Evolutionary conservation across 2,888 invertebrate species (phyloP).

Genomic region (Helicoverpa assulta): DNA sequence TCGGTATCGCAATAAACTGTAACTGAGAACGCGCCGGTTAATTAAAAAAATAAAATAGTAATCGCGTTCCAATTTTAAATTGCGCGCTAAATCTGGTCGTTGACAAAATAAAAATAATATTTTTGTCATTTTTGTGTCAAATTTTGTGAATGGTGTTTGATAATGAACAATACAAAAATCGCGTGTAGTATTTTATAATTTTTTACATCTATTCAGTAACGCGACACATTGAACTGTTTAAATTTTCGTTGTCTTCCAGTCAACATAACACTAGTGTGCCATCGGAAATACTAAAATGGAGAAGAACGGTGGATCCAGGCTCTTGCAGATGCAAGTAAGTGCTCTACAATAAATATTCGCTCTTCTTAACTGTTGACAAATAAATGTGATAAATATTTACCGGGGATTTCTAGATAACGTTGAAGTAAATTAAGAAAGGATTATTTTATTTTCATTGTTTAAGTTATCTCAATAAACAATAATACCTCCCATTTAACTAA

Average conservation of each 20-base stretch:
- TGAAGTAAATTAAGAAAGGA: no score
- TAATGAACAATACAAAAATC: slow-evolving; percentile 74
- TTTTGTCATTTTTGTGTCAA: slow-evolving; percentile 77
- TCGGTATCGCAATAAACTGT: slow-evolving; percentile 72
- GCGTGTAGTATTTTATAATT: slow-evolving; percentile 69
- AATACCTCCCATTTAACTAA: not conserved
- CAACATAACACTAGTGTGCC: slow-evolving; percentile 63
- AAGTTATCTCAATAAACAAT: not conserved
- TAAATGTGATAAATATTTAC: no score
- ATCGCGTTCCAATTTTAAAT: slow-evolving; percentile 49
- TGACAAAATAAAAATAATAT: slow-evolving; percentile 29
- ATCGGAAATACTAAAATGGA: slow-evolving; percentile 74
- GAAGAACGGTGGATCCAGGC: slow-evolving; percentile 81
- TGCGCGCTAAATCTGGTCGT: slow-evolving; percentile 47
- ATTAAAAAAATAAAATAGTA: slow-evolving; percentile 32
- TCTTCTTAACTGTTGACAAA: not conserved
- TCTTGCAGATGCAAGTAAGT: slow-evolving; percentile 87
- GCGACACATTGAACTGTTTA: slow-evolving; percentile 50
- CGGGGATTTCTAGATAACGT: no score
- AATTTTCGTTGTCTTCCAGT: slow-evolving; percentile 72
- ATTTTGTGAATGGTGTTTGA: slow-evolving; percentile 76
- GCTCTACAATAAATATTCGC: not conserved
- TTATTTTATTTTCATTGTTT: no score
- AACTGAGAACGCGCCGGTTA: slow-evolving; percentile 48
- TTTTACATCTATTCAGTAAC: slow-evolving; percentile 51